These are phyloP conservation scores for Dicyrtomina minuta DNA, from an alignment of 2,888 invertebrate species.

Conservation along the genomic window DNA sequence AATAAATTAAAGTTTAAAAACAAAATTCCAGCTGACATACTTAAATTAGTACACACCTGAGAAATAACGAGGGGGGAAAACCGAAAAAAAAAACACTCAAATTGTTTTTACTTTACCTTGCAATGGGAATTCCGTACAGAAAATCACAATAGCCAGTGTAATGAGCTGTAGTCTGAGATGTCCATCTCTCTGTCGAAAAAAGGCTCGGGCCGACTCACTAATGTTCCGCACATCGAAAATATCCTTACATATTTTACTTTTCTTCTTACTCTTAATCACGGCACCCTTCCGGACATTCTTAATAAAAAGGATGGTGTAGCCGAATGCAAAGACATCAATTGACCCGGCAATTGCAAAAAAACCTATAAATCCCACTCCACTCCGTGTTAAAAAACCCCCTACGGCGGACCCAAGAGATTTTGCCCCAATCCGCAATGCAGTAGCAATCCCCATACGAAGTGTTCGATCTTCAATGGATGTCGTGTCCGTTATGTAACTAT, in stretches of 20 bases:
- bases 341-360: slow-evolving; percentile 49
- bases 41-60: no score
- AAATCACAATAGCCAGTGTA: slow-evolving; percentile 42
- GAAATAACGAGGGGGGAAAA: no score
- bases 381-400: slow-evolving; percentile 50
- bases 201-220: slow-evolving; percentile 74
- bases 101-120: slow-evolving; percentile 40
- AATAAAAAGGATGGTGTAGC: slow-evolving; percentile 48
- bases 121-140: slow-evolving; percentile 51
- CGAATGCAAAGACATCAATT: slow-evolving; percentile 45
- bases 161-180: slow-evolving; percentile 43
- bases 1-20: no score
- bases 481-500: slow-evolving; percentile 53
- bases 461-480: slow-evolving; percentile 64
- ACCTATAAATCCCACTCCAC: slow-evolving; percentile 39
- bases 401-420: slow-evolving; percentile 50
- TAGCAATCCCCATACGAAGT: slow-evolving; percentile 64
- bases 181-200: slow-evolving; percentile 73
- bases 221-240: slow-evolving; percentile 78
- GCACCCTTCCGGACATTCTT: slow-evolving; percentile 47
- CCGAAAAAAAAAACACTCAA: no score
- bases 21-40: no score
- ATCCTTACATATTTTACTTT: slow-evolving; percentile 61
- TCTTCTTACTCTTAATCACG: slow-evolving; percentile 48
- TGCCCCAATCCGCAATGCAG: slow-evolving; percentile 58